Percentiles rank a stretch among this genome's conserved stretches.
phyloP scores from a whole-genome alignment of 2,113 vertebrate species.

The Lepisosteus osseus region DNA sequence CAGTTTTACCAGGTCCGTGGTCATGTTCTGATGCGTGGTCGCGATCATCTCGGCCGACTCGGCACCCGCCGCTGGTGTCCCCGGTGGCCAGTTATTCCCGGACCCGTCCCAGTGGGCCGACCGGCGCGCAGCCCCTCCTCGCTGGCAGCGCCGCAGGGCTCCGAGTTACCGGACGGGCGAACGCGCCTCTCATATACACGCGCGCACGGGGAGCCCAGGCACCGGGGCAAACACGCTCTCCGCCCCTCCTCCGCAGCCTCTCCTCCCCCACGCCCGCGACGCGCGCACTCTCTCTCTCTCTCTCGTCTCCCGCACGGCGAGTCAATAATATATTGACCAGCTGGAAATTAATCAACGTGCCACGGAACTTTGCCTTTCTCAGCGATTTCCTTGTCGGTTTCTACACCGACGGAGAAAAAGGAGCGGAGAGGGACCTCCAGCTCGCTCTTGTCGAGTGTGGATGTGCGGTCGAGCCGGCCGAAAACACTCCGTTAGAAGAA shows the following conservation, averaged over 20 bases:
- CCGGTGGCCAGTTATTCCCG: no score
- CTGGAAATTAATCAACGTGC: conserved; percentile 42
- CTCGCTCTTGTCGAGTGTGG: no score
- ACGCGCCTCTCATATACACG: no score
- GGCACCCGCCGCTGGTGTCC: no score
- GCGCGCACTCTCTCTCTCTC: conserved; percentile 21
- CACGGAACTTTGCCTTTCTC: conserved; percentile 9
- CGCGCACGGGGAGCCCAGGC: neutral
- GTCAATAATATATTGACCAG: conserved; percentile 38
- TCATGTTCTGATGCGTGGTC: conserved; percentile 75
- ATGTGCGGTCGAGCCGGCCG: no score
- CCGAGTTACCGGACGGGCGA: no score
- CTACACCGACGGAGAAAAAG: no score
- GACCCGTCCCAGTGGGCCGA: no score
- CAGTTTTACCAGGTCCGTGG: conserved; percentile 65
- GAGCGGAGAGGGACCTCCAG: no score
- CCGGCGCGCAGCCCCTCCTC: no score
- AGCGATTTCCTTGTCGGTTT: neutral
- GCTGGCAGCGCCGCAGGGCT: no score
- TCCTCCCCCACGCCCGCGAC: conserved; percentile 26
- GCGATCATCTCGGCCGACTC: conserved; percentile 64
- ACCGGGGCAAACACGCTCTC: conserved; percentile 24
- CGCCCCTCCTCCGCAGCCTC: conserved; percentile 19
- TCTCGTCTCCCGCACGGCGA: conserved; percentile 10
- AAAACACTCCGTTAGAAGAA: no score